These are phyloP conservation scores for Nebria ingens DNA, from an alignment of 1,140 invertebrate genomes.

Conservation along the genomic window DNA sequence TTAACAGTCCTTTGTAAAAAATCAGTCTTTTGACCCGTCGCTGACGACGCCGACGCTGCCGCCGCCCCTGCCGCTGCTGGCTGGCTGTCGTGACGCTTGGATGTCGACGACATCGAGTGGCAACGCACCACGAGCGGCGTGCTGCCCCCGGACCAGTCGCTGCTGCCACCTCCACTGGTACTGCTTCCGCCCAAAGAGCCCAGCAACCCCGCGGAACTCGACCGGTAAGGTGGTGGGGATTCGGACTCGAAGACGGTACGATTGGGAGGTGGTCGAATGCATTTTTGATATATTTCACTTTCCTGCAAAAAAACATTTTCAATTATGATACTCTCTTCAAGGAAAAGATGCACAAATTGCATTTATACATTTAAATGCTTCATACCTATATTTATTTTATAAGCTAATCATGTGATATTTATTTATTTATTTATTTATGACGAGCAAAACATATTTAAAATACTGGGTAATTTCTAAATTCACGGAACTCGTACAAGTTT, in stretches of 20 bases:
- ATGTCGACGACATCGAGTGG: constrained; percentile 32
- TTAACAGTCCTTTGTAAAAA: constrained; percentile 36
- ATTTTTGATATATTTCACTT: constrained; percentile 57
- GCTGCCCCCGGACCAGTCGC: constrained; percentile 21
- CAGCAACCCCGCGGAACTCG: constrained; percentile 41
- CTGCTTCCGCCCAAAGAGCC: constrained; percentile 23
- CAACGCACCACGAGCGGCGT: constrained; percentile 30
- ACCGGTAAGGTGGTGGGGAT: constrained; percentile 53
- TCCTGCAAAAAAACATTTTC: constrained; percentile 40
- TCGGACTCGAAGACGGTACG: constrained; percentile 57
- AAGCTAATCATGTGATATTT: no score
- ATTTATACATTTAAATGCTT: no score
- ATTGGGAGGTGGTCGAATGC: constrained; percentile 60
- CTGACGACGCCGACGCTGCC: constrained; percentile 10
- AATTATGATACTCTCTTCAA: no score
- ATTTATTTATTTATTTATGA: no score
- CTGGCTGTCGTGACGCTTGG: constrained; percentile 16
- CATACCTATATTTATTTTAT: no score
- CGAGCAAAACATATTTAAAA: no score
- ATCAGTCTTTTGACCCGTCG: constrained; percentile 33
- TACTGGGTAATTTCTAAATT: no score
- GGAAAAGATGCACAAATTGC: no score
- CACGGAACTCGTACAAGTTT: no score
- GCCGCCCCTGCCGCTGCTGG: constrained; percentile 15
- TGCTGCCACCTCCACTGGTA: constrained; percentile 16